Conservation (phyloP, 2,113 vertebrate species). For the Coracopsis vasa region DNA sequence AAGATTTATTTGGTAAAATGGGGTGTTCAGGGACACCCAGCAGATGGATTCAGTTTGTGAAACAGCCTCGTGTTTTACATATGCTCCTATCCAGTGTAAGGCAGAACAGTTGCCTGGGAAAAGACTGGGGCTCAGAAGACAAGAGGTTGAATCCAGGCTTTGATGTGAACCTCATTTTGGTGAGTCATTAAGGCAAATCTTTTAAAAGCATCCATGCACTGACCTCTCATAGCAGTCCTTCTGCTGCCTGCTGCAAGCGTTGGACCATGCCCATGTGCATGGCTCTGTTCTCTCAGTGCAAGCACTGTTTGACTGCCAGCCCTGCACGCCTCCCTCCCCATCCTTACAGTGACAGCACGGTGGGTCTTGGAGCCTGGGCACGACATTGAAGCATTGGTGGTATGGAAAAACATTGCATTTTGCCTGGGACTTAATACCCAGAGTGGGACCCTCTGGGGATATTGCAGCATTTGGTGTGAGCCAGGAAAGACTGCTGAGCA, state of each 20-base stretch:
- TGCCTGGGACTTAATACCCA: background rate
- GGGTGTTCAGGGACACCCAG: background rate
- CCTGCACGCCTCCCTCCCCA: background rate
- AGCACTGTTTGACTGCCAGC: background rate
- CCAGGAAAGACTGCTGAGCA: background rate
- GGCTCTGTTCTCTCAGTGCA: background rate
- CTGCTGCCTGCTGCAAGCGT: background rate
- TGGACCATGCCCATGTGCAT: rapidly evolving
- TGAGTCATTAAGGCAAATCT: background rate
- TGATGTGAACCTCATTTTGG: background rate
- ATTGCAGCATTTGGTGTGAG: background rate
- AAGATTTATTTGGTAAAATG: background rate
- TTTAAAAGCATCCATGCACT: background rate
- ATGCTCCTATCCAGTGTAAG: background rate
- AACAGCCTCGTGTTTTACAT: background rate
- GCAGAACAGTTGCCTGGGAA: background rate
- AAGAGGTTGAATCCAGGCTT: background rate
- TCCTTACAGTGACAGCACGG: background rate
- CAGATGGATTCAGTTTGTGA: background rate
- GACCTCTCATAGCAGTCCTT: background rate
- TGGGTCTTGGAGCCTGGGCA: background rate
- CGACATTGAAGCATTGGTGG: rapidly evolving
- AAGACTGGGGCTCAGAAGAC: background rate
- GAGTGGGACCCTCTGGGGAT: background rate
- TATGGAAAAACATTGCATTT: background rate